A percentile compares a stretch with the other conserved stretches of the same genome.
These are phyloP conservation scores for Poecilia wingei DNA, from an alignment of 2,797 vertebrate genomes.

Conservation along the genomic window DNA sequence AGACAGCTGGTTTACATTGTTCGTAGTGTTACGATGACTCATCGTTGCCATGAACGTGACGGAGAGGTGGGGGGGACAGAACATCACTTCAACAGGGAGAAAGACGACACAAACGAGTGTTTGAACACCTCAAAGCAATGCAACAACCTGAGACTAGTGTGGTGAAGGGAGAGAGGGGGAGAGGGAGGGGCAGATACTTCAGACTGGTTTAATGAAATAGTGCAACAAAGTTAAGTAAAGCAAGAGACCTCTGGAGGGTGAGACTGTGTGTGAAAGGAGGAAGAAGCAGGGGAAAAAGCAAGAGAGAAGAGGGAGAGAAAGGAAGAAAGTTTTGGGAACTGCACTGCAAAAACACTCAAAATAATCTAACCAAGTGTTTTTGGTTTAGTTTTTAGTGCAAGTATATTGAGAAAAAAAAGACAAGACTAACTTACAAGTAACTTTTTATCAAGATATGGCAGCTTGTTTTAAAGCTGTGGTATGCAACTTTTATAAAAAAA, in stretches of 20 bases:
- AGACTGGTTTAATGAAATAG: constrained; percentile 66
- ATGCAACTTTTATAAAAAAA: background rate
- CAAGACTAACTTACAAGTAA: no score
- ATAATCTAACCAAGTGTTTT: background rate
- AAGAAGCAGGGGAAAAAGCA: constrained; percentile 8
- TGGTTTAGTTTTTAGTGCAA: background rate
- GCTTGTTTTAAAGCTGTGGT: background rate
- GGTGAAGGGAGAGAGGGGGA: constrained; percentile 3
- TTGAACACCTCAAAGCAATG: constrained; percentile 62
- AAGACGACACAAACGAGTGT: constrained; percentile 43
- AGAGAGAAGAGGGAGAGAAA: background rate
- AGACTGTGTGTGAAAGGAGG: constrained; percentile 20
- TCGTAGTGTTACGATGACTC: constrained; percentile 9
- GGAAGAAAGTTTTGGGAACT: background rate
- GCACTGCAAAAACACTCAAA: background rate
- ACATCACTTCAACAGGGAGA: constrained; percentile 36
- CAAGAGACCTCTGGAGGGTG: constrained; percentile 48
- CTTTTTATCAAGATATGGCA: background rate
- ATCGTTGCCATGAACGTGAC: background rate
- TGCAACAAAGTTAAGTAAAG: constrained; percentile 72
- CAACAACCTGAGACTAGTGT: constrained; percentile 76
- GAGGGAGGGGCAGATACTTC: constrained; percentile 1
- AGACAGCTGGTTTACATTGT: background rate
- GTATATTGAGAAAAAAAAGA: background rate
- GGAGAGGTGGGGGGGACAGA: constrained; percentile 30